Evolutionary conservation across 2,797 vertebrate species (phyloP), one percentile per base, ranked within the genome.

Genomic region (Falco naumanni): DNA sequence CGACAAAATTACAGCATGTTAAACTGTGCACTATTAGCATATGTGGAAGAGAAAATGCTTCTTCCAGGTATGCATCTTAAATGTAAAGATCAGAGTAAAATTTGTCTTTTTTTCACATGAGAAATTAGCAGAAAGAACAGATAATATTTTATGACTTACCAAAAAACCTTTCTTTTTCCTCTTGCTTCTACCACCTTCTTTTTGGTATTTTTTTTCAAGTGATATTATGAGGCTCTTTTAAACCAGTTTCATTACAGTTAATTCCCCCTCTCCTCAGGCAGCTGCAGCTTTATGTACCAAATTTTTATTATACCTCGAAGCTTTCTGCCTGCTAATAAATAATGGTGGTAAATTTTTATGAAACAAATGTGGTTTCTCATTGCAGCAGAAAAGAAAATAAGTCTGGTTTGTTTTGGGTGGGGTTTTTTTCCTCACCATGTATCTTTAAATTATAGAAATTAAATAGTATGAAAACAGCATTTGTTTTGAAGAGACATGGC

Each of bases 321-420:
- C 81, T 92, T 90, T 94, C 78, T 91, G 81, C 34, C 59, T 94
- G 61, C 84, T 97, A 92, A 96, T 96, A 96, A 97, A 95, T 97
- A 97, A 96, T 56, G 39, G 63, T 84, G 77, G 41, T 72, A 91
- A 72, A 51, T 90, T 86, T 70, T 91, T 93, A 39, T 75, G 29
- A 92, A 95, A 87, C 82, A 93, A 89, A 93, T 93, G 41, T 75
- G 53, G 45, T 77, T 86, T 87, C 75, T 85, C 47, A 83, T 78
- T 78, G 78, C 78, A 93, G 39, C 29, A 92, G 72, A 84, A 93
- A 84, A 64, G 45, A 91, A 87, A 91, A 79, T 34, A 82, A 70
- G 41, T 37, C 6, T 53, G 28, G 24, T 45, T 18, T 45, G 43
- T 45, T 45, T 43, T 45, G 43, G 17, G 43, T 16, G 16, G 11